These are phyloP conservation scores for Mormyrus hasselquistii DNA, from an alignment of 2,797 vertebrate species.

Conservation along the genomic window DNA sequence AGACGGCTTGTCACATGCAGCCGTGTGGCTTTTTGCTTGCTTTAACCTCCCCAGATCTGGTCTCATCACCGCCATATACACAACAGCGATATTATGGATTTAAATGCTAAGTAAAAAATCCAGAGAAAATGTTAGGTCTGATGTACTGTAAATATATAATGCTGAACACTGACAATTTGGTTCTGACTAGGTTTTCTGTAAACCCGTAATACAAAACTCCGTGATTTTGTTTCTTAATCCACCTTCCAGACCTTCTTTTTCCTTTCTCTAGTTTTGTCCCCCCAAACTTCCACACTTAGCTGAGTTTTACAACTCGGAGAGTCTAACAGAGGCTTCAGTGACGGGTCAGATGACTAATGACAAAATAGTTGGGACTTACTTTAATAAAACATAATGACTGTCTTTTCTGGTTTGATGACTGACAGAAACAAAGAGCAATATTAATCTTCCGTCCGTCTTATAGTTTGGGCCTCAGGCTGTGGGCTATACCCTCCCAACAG, in stretches of 20 bases:
- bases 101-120: not conserved
- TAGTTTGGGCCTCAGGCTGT: slow-evolving; percentile 8
- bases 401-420: slow-evolving; percentile 18
- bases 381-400: slow-evolving; percentile 19
- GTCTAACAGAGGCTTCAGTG: slow-evolving; percentile 3
- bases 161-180: not conserved
- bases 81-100: not conserved
- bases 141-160: not conserved
- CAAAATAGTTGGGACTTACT: slow-evolving; percentile 15
- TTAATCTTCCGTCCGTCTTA: not conserved
- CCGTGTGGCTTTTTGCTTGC: not conserved
- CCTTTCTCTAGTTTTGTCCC: not conserved
- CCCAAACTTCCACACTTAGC: not conserved
- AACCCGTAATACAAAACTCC: not conserved
- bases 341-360: slow-evolving; percentile 19
- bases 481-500: not conserved
- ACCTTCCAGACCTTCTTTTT: not conserved
- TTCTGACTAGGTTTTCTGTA: not conserved
- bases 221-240: not conserved
- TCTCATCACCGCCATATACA: not conserved
- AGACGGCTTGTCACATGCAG: not conserved
- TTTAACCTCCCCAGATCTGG: not conserved
- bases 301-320: not conserved
- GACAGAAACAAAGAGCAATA: slow-evolving; percentile 17
- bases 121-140: not conserved